Conservation (phyloP, 2,797 vertebrate genomes). For the Emys orbicularis region DNA sequence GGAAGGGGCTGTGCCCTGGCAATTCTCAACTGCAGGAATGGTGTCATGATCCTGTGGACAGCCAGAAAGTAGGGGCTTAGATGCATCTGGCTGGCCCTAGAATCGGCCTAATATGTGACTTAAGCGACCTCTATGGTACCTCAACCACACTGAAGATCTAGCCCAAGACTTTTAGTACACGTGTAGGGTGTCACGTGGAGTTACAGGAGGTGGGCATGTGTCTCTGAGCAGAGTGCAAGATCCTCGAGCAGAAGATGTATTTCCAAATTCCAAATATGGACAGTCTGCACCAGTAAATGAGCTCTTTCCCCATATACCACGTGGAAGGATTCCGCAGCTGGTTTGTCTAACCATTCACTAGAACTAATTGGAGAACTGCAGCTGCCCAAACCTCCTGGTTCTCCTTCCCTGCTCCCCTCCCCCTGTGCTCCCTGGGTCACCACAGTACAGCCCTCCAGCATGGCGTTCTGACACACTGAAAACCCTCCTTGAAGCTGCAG, state of each 20-base stretch:
- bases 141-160: background rate
- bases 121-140: background rate
- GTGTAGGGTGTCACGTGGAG: background rate
- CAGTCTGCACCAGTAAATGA: background rate
- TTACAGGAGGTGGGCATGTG: background rate
- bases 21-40: background rate
- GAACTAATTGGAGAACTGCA: background rate
- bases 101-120: background rate
- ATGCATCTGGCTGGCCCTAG: background rate
- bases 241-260: background rate
- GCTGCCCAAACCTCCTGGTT: rapidly evolving
- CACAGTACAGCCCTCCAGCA: background rate
- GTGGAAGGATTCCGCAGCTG: background rate
- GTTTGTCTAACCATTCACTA: background rate
- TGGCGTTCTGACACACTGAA: background rate
- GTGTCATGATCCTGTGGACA: rapidly evolving
- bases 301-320: background rate
- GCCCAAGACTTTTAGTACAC: background rate
- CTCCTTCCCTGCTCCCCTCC: background rate
- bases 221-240: background rate
- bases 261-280: background rate
- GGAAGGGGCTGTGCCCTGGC: background rate
- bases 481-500: background rate
- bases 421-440: background rate
- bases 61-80: background rate